phyloP scores from a whole-genome alignment of 2,113 vertebrate genomes.

The Enhydra lutris region DNA sequence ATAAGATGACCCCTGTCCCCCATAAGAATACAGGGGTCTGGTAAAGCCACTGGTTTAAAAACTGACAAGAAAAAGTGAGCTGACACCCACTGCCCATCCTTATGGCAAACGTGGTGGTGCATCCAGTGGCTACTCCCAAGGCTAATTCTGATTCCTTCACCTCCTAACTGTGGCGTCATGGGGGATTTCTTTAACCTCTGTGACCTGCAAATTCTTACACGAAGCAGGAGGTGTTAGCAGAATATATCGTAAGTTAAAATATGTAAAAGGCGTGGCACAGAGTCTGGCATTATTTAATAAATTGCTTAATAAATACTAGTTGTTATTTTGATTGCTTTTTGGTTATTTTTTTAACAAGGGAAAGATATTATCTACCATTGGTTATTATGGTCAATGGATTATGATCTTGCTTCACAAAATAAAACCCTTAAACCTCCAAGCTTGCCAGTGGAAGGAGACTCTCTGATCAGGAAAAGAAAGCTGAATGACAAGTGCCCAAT shows the following conservation, averaged over 20 bases:
- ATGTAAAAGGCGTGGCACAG: neutral
- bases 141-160: no score
- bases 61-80: neutral
- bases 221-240: neutral
- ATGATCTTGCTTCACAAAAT: neutral
- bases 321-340: neutral
- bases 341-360: neutral
- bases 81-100: neutral
- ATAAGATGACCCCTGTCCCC: neutral
- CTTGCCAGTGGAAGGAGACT: neutral
- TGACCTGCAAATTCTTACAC: neutral
- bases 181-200: neutral
- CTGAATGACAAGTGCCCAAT: neutral
- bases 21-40: neutral
- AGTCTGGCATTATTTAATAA: neutral
- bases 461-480: neutral
- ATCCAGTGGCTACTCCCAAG: neutral
- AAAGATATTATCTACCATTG: neutral
- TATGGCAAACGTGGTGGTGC: neutral
- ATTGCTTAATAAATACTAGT: neutral
- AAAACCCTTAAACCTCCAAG: neutral
- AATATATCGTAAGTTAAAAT: neutral
- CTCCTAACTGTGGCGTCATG: neutral
- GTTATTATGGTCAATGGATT: neutral
- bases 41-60: neutral